Evolutionary conservation across 92 coral and sea anemone species (phyloP).

Genomic region (Siderastrea siderea): DNA sequence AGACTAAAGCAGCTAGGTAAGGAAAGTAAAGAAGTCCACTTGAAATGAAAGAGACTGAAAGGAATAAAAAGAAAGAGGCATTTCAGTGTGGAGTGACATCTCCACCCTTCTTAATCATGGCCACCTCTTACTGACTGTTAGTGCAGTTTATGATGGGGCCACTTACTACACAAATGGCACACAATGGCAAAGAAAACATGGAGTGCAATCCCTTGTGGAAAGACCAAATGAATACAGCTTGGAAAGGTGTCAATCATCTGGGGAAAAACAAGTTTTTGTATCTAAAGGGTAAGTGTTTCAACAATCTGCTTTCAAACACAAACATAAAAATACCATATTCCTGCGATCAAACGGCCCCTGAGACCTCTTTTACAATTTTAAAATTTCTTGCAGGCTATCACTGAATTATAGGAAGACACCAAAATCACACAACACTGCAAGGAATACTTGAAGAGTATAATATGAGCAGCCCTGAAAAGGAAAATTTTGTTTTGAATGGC

Average conservation of each 20-base stretch:
- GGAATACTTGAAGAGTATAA: too few species aligned
- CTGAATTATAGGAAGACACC: too few species aligned
- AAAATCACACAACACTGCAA: too few species aligned
- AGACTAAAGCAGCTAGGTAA: conserved; percentile 1
- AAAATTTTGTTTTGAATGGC: too few species aligned
- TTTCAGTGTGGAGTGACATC: conserved; percentile 9
- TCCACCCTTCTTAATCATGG: conserved; percentile 17
- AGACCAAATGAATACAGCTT: background rate
- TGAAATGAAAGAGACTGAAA: conserved; percentile 7
- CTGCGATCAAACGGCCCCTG: too few species aligned
- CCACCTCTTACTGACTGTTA: conserved; percentile 7
- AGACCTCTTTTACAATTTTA: too few species aligned
- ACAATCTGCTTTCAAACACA: too few species aligned
- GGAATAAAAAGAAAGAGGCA: background rate
- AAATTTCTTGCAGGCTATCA: too few species aligned
- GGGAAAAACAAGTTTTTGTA: too few species aligned
- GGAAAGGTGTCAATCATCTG: conserved; percentile 3
- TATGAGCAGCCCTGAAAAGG: too few species aligned
- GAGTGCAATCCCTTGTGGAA: conserved; percentile 15
- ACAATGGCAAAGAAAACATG: conserved; percentile 7
- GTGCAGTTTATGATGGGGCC: conserved; percentile 4
- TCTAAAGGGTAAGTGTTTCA: too few species aligned
- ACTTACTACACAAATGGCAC: background rate
- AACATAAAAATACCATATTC: too few species aligned
- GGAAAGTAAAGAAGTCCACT: background rate